Evolutionary conservation across 2,113 vertebrate species (phyloP).

Genomic region (Odobenus rosmarus): DNA sequence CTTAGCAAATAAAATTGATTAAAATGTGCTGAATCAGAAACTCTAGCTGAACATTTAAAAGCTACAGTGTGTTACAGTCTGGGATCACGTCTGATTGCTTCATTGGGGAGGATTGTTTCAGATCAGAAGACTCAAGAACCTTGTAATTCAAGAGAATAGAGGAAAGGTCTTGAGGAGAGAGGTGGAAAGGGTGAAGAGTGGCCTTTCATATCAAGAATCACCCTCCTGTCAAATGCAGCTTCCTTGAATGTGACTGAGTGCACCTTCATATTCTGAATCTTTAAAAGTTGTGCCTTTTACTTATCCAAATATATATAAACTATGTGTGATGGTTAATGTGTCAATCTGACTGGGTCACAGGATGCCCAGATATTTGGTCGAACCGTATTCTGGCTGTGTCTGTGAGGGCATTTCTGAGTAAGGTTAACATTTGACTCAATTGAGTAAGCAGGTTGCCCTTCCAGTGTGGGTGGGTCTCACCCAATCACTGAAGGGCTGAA

Average conservation of each 20-base stretch:
- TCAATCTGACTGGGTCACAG: not conserved
- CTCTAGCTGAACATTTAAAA: slow-evolving; percentile 64
- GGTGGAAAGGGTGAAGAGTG: not conserved
- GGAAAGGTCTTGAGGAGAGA: not conserved
- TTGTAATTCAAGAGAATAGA: not conserved
- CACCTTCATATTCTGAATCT: not conserved
- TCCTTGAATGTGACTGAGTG: not conserved
- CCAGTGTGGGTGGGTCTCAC: not conserved
- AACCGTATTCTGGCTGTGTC: not conserved
- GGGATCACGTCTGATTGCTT: slow-evolving; percentile 51
- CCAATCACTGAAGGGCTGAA: not conserved
- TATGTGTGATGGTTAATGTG: not conserved
- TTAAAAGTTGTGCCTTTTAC: not conserved
- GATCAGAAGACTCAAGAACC: not conserved
- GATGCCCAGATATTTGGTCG: not conserved
- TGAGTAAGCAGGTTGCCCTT: not conserved
- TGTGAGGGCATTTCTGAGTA: not conserved
- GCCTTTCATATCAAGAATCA: not conserved
- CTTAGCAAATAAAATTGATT: slow-evolving; percentile 81
- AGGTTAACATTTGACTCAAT: not conserved
- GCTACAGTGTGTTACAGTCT: slow-evolving; percentile 55
- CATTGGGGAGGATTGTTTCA: slow-evolving; percentile 36
- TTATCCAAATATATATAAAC: not conserved
- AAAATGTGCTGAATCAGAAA: slow-evolving; percentile 76
- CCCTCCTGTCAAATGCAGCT: not conserved